Evolutionary conservation across 2,888 invertebrate species (phyloP).

Genomic region (Steinernema carpocapsae): DNA sequence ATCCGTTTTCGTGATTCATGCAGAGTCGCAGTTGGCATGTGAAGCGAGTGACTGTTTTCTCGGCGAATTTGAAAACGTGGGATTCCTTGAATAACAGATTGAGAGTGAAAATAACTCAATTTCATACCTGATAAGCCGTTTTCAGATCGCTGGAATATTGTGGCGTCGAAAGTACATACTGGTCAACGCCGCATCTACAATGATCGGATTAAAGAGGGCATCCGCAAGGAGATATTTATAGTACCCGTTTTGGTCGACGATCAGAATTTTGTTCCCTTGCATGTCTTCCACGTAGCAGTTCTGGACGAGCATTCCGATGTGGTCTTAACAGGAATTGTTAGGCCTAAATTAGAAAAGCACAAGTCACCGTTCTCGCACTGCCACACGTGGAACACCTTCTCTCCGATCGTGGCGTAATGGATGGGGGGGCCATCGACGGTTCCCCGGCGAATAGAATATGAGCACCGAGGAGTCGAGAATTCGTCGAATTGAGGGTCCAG

Average conservation of each 20-base stretch:
- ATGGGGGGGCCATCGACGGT: slow-evolving; percentile 64
- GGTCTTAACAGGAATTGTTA: slow-evolving; percentile 46
- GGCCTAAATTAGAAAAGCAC: neutral
- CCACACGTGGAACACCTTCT: slow-evolving; percentile 68
- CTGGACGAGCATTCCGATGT: slow-evolving; percentile 67
- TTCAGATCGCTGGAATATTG: slow-evolving; percentile 60
- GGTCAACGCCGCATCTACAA: slow-evolving; percentile 66
- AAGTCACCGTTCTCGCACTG: slow-evolving; percentile 59
- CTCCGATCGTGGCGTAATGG: slow-evolving; percentile 66
- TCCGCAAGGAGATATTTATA: neutral
- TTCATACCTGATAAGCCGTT: slow-evolving; percentile 60
- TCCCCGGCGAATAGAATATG: slow-evolving; percentile 64
- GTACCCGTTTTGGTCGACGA: slow-evolving; percentile 68
- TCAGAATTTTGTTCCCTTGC: slow-evolving; percentile 67
- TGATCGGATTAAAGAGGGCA: neutral
- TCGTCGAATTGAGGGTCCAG: slow-evolving; percentile 65
- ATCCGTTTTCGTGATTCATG: slow-evolving; percentile 61
- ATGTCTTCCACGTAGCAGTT: slow-evolving; percentile 68
- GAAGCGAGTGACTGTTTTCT: slow-evolving; percentile 67
- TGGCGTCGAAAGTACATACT: slow-evolving; percentile 66
- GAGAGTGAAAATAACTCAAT: neutral
- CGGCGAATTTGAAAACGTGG: slow-evolving; percentile 68
- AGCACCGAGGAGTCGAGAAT: slow-evolving; percentile 59
- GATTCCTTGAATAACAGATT: slow-evolving; percentile 54
- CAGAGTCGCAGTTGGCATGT: slow-evolving; percentile 67